phyloP scores from a whole-genome alignment of 2,113 vertebrate genomes.

The Eptatretus burgeri region DNA sequence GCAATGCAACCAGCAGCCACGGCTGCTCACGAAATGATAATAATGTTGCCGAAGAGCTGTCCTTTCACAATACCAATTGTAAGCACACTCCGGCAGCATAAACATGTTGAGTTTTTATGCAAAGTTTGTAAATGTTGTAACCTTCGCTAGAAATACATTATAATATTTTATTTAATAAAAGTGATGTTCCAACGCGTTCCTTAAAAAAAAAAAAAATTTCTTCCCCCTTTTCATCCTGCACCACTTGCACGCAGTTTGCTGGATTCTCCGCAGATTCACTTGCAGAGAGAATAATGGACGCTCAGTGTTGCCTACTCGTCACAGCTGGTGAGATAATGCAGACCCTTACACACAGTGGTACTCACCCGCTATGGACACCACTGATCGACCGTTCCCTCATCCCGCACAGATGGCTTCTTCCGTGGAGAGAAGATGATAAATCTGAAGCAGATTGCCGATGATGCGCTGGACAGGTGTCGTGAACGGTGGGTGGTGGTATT shows the following conservation, averaged over 20 bases:
- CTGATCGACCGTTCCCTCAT: background rate
- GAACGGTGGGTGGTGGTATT: constrained; percentile 16
- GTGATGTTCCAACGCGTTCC: too few relatives aligned
- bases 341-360: background rate
- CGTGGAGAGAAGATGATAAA: constrained; percentile 35
- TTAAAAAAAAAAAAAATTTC: too few relatives aligned
- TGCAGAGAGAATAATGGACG: constrained; percentile 28
- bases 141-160: too few relatives aligned
- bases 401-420: constrained; percentile 26
- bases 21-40: too few relatives aligned
- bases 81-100: too few relatives aligned
- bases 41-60: too few relatives aligned
- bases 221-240: too few relatives aligned
- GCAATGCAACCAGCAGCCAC: too few relatives aligned
- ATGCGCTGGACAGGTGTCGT: constrained; percentile 25
- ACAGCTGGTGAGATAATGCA: constrained; percentile 22
- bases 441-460: constrained; percentile 28
- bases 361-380: background rate
- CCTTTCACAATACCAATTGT: too few relatives aligned
- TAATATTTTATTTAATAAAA: too few relatives aligned
- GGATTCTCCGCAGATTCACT: constrained; percentile 33
- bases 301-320: constrained; percentile 23
- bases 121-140: too few relatives aligned
- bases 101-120: too few relatives aligned
- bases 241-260: constrained; percentile 21